Evolutionary conservation across 2,113 vertebrate genomes (phyloP), one percentile per base, ranked within the genome.

Genomic region (Chloropsis cyanopogon): DNA sequence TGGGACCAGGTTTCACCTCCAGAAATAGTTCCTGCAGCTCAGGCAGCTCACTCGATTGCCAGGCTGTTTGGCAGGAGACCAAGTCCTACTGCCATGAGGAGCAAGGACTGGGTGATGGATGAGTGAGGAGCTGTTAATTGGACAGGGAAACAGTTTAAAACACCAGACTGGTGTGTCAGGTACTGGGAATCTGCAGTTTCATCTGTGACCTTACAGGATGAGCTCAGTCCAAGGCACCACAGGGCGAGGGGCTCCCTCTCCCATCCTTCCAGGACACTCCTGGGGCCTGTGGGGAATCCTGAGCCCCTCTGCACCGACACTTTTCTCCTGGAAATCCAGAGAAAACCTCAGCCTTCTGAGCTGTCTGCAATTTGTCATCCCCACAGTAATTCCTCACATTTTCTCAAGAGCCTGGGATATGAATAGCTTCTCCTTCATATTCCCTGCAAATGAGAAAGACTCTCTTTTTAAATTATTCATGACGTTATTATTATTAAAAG

Each of bases 381-480:
- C 70, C 16, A 11, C 29, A 41, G 57, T 13, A 72, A 90, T 17
- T 71, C 86, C 59, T 47, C 8, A 6, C 1, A 0, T 41, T 69
- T 44, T 24, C 81, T 66, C 84, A 60, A n/a, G 90, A 81, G 49
- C 52, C 60, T n/a, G 21, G 28, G 47, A 66, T 66, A 83, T 57
- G 56, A 90, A 84, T 59, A 84, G 70, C 50, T 52, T 61, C 72
- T 75, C 70, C 66, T 73, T 85, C 64, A 29, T 17, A 41, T 20
- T 53, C 75, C n/a, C 68, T 71, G 52, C 54, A 94, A 96, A 79
- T 53, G 65, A 84, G 78, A 89, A 91, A 61, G 42, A n/a, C 12
- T 86, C 46, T 80, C 29, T 50, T 52, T 26, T 59, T 46, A 61
- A 91, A 95, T 87, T 92, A 95, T 94, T 93, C 90, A 94, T 84